phyloP scores from a whole-genome alignment of 2,113 vertebrate genomes.

The Stictonetta naevosa region DNA sequence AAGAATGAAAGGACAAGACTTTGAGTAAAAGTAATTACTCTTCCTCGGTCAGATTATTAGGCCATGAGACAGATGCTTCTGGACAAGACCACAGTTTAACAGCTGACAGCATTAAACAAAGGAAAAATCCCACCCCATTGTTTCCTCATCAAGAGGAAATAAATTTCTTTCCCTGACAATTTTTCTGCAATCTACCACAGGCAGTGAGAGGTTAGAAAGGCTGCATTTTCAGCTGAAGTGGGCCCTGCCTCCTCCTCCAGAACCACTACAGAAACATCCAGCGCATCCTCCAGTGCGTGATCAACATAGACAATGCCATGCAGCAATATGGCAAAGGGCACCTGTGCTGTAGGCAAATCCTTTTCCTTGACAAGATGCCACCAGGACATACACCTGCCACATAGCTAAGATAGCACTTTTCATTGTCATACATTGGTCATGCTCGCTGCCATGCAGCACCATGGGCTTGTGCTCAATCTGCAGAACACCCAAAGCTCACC shows the following conservation, averaged over 20 bases:
- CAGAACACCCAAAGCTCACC: background rate
- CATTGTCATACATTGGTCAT: background rate
- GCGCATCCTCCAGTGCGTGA: background rate
- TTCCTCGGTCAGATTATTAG: background rate
- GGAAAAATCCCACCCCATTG: background rate
- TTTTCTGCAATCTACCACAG: background rate
- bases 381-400: background rate
- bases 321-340: background rate
- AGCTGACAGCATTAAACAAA: background rate
- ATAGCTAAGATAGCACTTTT: background rate
- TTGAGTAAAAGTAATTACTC: background rate
- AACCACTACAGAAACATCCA: background rate
- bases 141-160: background rate
- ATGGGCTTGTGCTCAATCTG: background rate
- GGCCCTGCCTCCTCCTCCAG: background rate
- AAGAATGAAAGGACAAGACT: background rate
- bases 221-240: background rate
- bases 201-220: fast-evolving
- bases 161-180: background rate
- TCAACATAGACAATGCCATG: background rate
- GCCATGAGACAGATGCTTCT: background rate
- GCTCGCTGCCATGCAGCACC: background rate
- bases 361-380: background rate
- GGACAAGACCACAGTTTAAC: background rate
- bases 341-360: background rate